These are phyloP conservation scores for Drosophila bunnanda DNA, from an alignment of 2,888 invertebrate species.

Conservation along the genomic window DNA sequence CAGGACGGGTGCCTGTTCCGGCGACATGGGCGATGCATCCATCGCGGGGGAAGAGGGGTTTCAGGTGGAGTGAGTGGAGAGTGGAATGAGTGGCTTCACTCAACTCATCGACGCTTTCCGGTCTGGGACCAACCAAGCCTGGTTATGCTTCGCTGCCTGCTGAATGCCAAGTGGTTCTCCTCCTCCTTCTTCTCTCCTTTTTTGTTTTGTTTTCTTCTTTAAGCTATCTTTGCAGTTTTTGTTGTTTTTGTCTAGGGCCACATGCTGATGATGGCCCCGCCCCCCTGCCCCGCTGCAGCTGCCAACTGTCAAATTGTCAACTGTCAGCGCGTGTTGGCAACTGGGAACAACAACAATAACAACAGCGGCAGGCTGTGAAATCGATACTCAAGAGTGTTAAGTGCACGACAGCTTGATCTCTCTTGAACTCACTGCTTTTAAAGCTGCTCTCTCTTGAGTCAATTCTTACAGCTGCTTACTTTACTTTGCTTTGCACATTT, in stretches of 20 bases:
- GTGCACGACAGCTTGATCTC: neutral
- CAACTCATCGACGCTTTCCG: constrained; percentile 78
- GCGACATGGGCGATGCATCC: constrained; percentile 60
- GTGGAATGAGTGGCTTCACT: constrained; percentile 26
- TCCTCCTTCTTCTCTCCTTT: constrained; percentile 3
- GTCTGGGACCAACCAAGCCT: constrained; percentile 47
- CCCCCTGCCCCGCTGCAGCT: constrained; percentile 26
- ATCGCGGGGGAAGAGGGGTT: constrained; percentile 39
- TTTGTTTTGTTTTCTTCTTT: constrained; percentile 11
- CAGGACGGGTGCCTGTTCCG: constrained; percentile 38
- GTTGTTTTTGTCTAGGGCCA: constrained; percentile 54
- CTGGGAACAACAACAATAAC: constrained; percentile 5
- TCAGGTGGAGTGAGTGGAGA: constrained; percentile 9
- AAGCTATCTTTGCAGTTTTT: constrained; percentile 28
- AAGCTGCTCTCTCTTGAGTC: constrained; percentile 21
- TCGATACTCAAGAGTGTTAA: constrained; percentile 36
- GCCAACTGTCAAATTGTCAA: constrained; percentile 43
- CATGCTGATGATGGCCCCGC: constrained; percentile 62
- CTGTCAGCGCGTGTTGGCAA: constrained; percentile 27
- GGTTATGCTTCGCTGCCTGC: constrained; percentile 60
- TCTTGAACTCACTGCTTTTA: constrained; percentile 30
- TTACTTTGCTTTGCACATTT: neutral
- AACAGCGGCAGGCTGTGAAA: constrained; percentile 28
- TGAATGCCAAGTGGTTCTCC: constrained; percentile 68
- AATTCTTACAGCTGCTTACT: neutral